phyloP scores from a whole-genome alignment of 1,140 invertebrate genomes.

The Calosoma granatense region DNA sequence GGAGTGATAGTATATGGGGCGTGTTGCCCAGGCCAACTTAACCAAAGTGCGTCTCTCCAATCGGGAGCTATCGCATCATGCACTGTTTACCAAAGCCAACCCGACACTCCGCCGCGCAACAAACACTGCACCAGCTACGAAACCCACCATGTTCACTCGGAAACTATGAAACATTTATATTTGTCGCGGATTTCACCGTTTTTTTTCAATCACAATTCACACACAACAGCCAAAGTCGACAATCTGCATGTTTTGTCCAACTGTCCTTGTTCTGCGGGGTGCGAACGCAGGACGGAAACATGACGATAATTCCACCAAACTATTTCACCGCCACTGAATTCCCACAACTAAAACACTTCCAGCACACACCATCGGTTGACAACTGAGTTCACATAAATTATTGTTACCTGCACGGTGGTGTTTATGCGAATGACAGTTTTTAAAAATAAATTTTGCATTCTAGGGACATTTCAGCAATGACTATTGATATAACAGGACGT shows the following conservation, averaged over 20 bases:
- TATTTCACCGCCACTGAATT: too few relatives aligned
- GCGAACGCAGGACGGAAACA: background rate
- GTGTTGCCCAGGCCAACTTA: background rate
- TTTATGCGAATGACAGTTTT: background rate
- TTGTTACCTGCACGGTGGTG: too few relatives aligned
- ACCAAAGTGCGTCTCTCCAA: background rate
- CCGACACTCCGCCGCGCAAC: background rate
- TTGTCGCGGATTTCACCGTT: background rate
- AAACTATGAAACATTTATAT: background rate
- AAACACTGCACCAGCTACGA: background rate
- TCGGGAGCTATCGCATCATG: too few relatives aligned
- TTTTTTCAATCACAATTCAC: background rate
- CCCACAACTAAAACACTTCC: too few relatives aligned
- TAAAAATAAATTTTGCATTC: background rate
- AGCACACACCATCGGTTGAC: too few relatives aligned
- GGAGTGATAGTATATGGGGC: background rate
- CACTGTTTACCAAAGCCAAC: background rate
- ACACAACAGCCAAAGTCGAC: background rate
- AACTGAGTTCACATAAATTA: too few relatives aligned
- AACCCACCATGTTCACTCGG: conserved; percentile 3
- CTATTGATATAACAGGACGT: background rate
- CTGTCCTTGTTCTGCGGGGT: conserved; percentile 4
- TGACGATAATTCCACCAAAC: background rate
- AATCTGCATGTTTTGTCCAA: conserved; percentile 5
- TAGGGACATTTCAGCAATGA: background rate